These are phyloP conservation scores for Sitta europaea DNA, from an alignment of 2,113 vertebrate genomes.

Conservation along the genomic window DNA sequence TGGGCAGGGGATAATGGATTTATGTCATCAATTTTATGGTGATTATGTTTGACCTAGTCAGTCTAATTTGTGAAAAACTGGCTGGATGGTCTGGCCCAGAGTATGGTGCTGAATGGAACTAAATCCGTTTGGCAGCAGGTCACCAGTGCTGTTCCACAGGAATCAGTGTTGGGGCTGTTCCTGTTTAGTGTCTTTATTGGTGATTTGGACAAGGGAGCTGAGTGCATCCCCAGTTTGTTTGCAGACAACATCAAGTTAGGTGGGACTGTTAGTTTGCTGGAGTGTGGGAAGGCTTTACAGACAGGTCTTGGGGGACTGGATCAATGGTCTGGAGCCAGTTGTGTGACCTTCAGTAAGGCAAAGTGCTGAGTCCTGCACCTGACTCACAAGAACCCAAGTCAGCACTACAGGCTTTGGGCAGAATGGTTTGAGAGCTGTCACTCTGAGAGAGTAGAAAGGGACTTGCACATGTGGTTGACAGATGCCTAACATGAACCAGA, in stretches of 20 bases:
- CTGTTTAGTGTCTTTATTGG: not conserved
- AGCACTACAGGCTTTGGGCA: not conserved
- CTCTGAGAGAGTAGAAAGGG: not conserved
- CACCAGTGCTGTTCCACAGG: not conserved
- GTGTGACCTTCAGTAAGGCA: no score
- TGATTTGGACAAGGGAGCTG: not conserved
- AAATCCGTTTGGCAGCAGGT: not conserved
- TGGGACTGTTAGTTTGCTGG: not conserved
- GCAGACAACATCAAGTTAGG: not conserved
- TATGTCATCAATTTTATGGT: not conserved
- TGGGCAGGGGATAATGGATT: not conserved
- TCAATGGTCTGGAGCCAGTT: not conserved
- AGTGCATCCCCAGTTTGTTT: fast-evolving
- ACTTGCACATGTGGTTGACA: not conserved
- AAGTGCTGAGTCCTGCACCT: not conserved
- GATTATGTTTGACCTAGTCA: not conserved
- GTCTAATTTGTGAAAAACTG: not conserved
- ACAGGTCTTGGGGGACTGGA: not conserved
- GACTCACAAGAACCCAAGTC: not conserved
- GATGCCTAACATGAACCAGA: not conserved
- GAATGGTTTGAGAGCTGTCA: not conserved
- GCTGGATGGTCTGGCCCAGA: not conserved
- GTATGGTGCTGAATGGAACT: not conserved
- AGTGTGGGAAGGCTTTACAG: not conserved
- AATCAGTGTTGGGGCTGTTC: not conserved